Evolutionary conservation across 2,113 vertebrate genomes (phyloP), one percentile per base, ranked within the genome.

Genomic region (Mormyrus iriodes): DNA sequence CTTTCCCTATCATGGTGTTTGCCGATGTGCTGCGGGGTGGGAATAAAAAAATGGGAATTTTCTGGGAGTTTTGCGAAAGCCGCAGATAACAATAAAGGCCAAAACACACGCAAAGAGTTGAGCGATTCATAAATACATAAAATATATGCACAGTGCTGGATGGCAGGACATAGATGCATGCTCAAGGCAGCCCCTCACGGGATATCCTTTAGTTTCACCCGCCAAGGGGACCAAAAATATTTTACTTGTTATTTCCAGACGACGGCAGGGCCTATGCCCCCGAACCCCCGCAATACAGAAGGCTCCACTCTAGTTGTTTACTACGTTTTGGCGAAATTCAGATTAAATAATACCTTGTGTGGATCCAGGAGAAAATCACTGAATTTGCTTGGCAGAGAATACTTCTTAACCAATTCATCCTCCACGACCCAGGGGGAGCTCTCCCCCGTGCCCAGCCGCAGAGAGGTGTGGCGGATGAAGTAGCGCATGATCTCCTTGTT

Each of bases 401-500:
- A 99, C 52, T 99, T 99, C 93, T 98, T 98, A 88, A 99, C 98
- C 89, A 99, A 89, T 15, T 97, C 97, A 83, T 99, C 98, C 93
- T 99, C 98, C 46, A 99, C 99, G 0, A 99, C 97, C 98, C 99
- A 99, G 0, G 98, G 98, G 82, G 98, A 97, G 0, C 97, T 99
- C 94, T 99, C 98, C 48, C 97, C 97, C 0, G 95, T 97, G 53
- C 98, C 98, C 1, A 98, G 94, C 61, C 98, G 96, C 21, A 99
- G 94, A 0, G 98, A 97, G 0, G 97, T 96, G 90, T 99, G 98
- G 39, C 98, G 96, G 94, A 99, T 99, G 92, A 98, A 99, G 91
- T 99, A 99, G 21, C 98, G 97, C 93, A 99, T 95, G 89, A 99
- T 99, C 94, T 99, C 98, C 93, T 99, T 99, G 94, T 98, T 99